Evolutionary conservation across 2,113 vertebrate species (phyloP), one percentile per base, ranked within the genome.

Genomic region (Trogon melanurus): DNA sequence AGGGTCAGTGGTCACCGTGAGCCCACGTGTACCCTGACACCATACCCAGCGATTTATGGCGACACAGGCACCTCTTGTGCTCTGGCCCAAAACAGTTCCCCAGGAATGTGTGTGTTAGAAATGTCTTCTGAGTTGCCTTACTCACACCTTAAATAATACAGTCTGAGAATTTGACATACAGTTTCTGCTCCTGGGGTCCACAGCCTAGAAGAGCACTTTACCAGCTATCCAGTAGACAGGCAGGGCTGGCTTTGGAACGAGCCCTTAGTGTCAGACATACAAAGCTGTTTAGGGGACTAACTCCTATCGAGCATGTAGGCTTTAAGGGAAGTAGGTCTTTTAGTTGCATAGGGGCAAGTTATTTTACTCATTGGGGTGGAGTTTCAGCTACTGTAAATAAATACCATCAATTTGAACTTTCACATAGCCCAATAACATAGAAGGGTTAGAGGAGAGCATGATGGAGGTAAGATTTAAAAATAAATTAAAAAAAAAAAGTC

Each of bases 341-440:
- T 19, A 8, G 18, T 72, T 89, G 44, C 2, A 0, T 41, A 41
- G 36, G 36, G 36, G 36, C 36, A 36, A 36, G 36, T 36, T 36
- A 36, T 36, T 36, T 36, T 41, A 36, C 22, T 82, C 70, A 54
- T 50, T 32, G 54, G 79, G 25, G 30, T 30, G 79, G n/a, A 34
- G 16, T 45, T 79, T 93, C 85, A 58, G 60, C 62, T 79, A 15
- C 22, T 83, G 21, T 85, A 88, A 83, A 51, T 76, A 92, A 73
- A 65, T 70, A 50, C 12, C 25, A n/a, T 58, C 79, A 47, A 72
- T 62, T 25, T 85, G 54, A 71, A 67, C 21, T 83, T 78, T 25
- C 5, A 2, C 32, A 36, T 36, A 89, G 47, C 36, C 65, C 71
- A 48, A 4, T 66, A 62, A n/a, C 4, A 38, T 19, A 81, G 5